Evolutionary conservation across 1,140 invertebrate genomes (phyloP).

Genomic region (Drosophila kikkawai): DNA sequence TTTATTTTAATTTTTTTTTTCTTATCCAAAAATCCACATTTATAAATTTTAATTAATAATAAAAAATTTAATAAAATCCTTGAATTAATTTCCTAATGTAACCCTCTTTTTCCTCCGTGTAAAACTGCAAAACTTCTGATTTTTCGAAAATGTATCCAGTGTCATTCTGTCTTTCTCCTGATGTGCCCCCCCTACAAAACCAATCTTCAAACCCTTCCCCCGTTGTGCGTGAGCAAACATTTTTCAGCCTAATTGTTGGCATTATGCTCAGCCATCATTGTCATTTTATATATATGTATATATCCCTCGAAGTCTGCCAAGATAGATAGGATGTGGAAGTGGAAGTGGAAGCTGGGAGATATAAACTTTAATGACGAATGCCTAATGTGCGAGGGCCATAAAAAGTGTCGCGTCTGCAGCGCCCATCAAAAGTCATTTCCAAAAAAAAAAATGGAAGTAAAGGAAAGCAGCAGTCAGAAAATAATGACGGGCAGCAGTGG

Average conservation of each 20-base stretch:
- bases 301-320: slow-evolving; percentile 15
- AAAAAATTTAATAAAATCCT: too few species aligned
- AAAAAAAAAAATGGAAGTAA: slow-evolving; percentile 49
- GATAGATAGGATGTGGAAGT: neutral
- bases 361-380: slow-evolving; percentile 64
- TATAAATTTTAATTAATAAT: neutral
- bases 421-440: slow-evolving; percentile 62
- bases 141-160: slow-evolving; percentile 39
- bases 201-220: neutral
- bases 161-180: slow-evolving; percentile 8
- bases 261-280: slow-evolving; percentile 57
- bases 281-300: slow-evolving; percentile 56
- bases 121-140: slow-evolving; percentile 45
- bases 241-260: slow-evolving; percentile 60
- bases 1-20: too few species aligned
- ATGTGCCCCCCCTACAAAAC: neutral
- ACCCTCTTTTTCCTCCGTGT: slow-evolving; percentile 1
- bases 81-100: neutral
- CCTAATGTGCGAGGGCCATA: slow-evolving; percentile 59
- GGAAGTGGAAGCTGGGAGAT: slow-evolving; percentile 6
- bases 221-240: slow-evolving; percentile 39
- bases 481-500: slow-evolving; percentile 13
- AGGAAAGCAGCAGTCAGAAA: slow-evolving; percentile 13
- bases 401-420: slow-evolving; percentile 71
- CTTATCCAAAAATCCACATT: too few species aligned